These are phyloP conservation scores for Climacteris rufus DNA, from an alignment of 2,113 vertebrate species.

Conservation along the genomic window DNA sequence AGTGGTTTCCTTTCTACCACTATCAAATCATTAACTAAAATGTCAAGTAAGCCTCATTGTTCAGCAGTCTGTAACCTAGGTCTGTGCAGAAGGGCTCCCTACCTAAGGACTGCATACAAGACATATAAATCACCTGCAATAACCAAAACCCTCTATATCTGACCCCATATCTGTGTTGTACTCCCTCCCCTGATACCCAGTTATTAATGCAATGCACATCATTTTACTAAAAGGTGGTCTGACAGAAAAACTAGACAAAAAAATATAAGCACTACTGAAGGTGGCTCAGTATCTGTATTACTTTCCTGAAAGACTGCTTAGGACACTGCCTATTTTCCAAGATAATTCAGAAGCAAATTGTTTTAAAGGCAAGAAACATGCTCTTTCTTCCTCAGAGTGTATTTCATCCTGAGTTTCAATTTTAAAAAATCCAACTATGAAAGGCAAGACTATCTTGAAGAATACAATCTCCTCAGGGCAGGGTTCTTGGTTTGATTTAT, in stretches of 20 bases:
- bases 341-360: background rate
- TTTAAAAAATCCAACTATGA: background rate
- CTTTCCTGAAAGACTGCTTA: background rate
- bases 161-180: background rate
- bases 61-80: background rate
- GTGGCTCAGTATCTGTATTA: background rate
- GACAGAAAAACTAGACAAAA: background rate
- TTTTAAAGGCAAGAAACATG: background rate
- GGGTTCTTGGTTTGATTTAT: background rate
- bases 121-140: background rate
- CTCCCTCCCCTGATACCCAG: background rate
- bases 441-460: background rate
- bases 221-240: background rate
- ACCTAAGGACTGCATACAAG: background rate
- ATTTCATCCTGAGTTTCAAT: background rate
- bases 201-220: background rate
- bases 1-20: background rate
- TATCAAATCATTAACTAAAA: slow-evolving; percentile 7
- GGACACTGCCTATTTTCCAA: background rate
- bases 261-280: background rate
- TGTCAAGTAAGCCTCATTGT: background rate
- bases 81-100: background rate
- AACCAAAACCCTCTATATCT: background rate
- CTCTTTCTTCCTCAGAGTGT: background rate
- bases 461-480: background rate